Percentiles rank a stretch among this genome's conserved stretches.
phyloP scores from a whole-genome alignment of 2,113 vertebrate genomes.

The Thalassarche chlororhynchos region DNA sequence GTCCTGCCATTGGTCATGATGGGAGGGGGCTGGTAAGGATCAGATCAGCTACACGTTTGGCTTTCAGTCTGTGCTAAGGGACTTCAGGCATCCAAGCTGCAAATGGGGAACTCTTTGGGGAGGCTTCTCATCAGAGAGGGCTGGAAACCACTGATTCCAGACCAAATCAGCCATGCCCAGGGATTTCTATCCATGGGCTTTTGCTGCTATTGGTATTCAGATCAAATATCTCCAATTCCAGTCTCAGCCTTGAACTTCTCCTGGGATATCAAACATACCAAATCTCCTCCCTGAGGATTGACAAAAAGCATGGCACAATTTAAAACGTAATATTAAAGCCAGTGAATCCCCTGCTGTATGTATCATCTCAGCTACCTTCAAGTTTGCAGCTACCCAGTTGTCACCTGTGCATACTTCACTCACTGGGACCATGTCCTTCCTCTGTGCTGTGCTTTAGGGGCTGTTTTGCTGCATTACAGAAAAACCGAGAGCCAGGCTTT shows the following conservation, averaged over 20 bases:
- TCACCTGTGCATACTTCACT: not conserved
- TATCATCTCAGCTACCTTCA: not conserved
- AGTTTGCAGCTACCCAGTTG: not conserved
- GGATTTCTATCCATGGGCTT: not conserved
- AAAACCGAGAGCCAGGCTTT: not conserved
- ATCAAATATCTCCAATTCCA: not conserved
- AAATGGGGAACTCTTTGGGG: not conserved
- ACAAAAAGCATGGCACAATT: not conserved
- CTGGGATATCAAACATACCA: not conserved
- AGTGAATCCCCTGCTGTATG: not conserved
- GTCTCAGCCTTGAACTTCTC: slow-evolving; percentile 11
- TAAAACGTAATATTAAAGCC: slow-evolving; percentile 18
- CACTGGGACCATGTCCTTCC: not conserved
- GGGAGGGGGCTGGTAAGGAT: not conserved
- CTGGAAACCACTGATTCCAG: slow-evolving; percentile 9
- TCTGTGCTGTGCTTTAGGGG: not conserved
- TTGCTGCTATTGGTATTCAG: slow-evolving; percentile 16
- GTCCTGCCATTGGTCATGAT: not conserved
- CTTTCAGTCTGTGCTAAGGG: not conserved
- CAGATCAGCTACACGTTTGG: not conserved
- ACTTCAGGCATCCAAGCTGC: not conserved
- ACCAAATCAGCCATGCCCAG: not conserved
- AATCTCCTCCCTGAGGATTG: not conserved
- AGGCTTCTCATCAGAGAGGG: not conserved
- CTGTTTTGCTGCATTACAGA: not conserved